These are phyloP conservation scores for Danio albolineatus DNA, from an alignment of 2,797 vertebrate species.

Conservation along the genomic window DNA sequence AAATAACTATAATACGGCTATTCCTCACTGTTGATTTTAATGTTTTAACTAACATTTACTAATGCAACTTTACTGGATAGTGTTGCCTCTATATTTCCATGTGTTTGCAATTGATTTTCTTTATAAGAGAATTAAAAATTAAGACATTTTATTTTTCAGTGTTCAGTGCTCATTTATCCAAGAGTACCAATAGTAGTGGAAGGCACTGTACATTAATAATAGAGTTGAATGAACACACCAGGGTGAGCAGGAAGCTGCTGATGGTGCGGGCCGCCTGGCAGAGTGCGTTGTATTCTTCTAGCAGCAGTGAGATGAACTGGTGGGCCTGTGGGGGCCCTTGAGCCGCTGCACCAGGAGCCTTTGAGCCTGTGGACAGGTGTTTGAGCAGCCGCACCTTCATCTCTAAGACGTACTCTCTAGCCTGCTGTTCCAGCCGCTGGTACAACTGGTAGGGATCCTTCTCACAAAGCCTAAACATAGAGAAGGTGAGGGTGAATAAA, in stretches of 20 bases:
- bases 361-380: conserved; percentile 88
- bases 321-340: conserved; percentile 93
- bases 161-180: too few species aligned
- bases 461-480: conserved; percentile 87
- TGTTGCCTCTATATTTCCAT: too few species aligned
- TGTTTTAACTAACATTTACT: too few species aligned
- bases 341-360: conserved; percentile 74
- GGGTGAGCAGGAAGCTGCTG: conserved; percentile 94
- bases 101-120: too few species aligned
- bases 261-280: conserved; percentile 97
- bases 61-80: too few species aligned
- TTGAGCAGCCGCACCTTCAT: conserved; percentile 95
- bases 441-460: conserved; percentile 98
- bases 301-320: conserved; percentile 94
- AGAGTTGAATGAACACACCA: conserved; percentile 79
- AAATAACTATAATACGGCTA: too few species aligned
- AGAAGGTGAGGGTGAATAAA: not conserved
- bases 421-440: conserved; percentile 96
- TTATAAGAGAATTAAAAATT: too few species aligned
- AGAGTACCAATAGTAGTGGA: not conserved
- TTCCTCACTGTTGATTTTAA: too few species aligned
- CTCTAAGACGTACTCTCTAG: conserved; percentile 94
- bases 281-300: conserved; percentile 94
- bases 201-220: not conserved
- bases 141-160: too few species aligned